phyloP scores from a whole-genome alignment of 2,797 vertebrate species.

The Sebastolobus altivelis region DNA sequence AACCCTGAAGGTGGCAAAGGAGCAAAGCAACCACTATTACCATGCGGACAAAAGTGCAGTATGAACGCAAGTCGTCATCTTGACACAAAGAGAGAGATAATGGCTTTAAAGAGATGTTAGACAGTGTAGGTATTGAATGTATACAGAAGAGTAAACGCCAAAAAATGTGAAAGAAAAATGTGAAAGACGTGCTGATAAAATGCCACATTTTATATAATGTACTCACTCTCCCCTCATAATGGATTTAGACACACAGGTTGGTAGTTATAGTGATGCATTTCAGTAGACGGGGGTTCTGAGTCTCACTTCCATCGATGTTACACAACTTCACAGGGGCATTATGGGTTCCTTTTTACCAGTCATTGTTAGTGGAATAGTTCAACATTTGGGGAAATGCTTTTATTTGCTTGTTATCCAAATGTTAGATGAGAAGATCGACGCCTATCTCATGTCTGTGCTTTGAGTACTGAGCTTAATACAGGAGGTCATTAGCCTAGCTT shows the following conservation, averaged over 20 bases:
- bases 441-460: slow-evolving; percentile 14
- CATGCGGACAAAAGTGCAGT: slow-evolving; percentile 52
- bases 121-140: slow-evolving; percentile 72
- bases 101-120: slow-evolving; percentile 12
- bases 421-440: neutral
- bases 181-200: slow-evolving; percentile 69
- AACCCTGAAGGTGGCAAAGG: slow-evolving; percentile 30
- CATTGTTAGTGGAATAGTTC: slow-evolving; percentile 11
- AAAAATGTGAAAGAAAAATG: slow-evolving; percentile 82
- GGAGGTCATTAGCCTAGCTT: slow-evolving; percentile 10
- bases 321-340: slow-evolving; percentile 33
- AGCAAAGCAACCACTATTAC: slow-evolving; percentile 75
- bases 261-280: slow-evolving; percentile 1
- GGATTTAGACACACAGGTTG: slow-evolving; percentile 14
- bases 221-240: slow-evolving; percentile 20
- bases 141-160: slow-evolving; percentile 64
- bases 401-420: neutral
- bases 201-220: slow-evolving; percentile 33
- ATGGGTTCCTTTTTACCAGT: slow-evolving; percentile 33
- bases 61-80: slow-evolving; percentile 31
- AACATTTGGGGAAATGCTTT: slow-evolving; percentile 23
- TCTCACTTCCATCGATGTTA: slow-evolving; percentile 41
- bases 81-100: slow-evolving; percentile 5
- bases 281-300: neutral
- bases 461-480: neutral